Evolutionary conservation across 2,888 invertebrate species (phyloP), one percentile per base, ranked within the genome.

Genomic region (Plagodis dolabraria): DNA sequence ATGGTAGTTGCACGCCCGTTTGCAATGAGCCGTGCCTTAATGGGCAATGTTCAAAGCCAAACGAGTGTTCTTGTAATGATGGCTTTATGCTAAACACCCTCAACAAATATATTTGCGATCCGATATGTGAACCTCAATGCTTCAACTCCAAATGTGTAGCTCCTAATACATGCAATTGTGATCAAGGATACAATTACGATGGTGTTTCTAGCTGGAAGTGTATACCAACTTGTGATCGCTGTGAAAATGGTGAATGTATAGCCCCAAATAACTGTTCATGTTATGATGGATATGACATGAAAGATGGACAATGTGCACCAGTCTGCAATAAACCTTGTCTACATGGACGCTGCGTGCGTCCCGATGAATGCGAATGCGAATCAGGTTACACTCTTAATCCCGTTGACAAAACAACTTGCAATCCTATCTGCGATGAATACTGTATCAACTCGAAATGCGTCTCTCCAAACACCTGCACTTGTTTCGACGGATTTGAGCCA

Each of bases 341-440:
- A 4, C 65, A 75, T 47, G 80, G 87, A 0, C 57, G 69, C 6
- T 93, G 93, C 60, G 69, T 73, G 1, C 79, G 76, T 0, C 92
- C 93, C 0, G 75, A 89, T 0, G 72, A 67, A 6, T 81, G 83
- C 48, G 57, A 61, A 6, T 82, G 82, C 36, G 35, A 66, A 0
- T 47, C 57, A 2, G 81, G 76, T 0, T 83, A 72, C 47, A 12
- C 7, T 5, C 62, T 9, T 2, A 55, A 53, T 36, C 33, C 46
- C 33, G 6, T 8, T 4, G 53, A 62, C 11, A 47, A 22, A 38
- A 53, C 47, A 22, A 8, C 9, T 10, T 67, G 67, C 46, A 53
- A 51, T 7, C 67, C 67, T 7, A 43, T 56, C 9, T 67, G 67
- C 38, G 22, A 50, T 5, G 56, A 60, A 0, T 12, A 44, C 0